Conservation (phyloP, 2,113 vertebrate genomes). For the Ceyx cyanopectus region DNA sequence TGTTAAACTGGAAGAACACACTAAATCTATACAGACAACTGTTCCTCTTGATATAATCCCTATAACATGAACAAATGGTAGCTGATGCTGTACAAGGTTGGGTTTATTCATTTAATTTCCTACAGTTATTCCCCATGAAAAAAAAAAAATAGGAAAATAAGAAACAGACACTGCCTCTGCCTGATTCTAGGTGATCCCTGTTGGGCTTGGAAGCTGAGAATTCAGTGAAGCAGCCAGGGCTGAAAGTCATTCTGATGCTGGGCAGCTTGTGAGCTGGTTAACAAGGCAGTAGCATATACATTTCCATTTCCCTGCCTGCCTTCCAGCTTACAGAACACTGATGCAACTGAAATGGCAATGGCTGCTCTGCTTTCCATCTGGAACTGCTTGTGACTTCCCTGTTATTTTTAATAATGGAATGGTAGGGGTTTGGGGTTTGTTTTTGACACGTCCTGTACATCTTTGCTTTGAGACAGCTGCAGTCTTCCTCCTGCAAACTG, state of each 20-base stretch:
- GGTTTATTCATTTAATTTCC: constrained; percentile 5
- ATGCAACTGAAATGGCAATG: not conserved
- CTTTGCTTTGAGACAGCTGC: constrained; percentile 46
- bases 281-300: not conserved
- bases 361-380: constrained; percentile 41
- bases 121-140: not conserved
- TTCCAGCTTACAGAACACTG: constrained; percentile 11
- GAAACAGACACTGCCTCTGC: not conserved
- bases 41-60: not conserved
- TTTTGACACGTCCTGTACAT: constrained; percentile 1
- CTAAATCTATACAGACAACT: constrained; percentile 6
- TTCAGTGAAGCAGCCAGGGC: not conserved
- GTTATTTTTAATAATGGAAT: constrained; percentile 45
- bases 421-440: not conserved
- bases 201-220: not conserved
- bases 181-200: not conserved
- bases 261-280: constrained; percentile 15
- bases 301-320: not conserved
- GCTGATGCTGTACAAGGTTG: not conserved
- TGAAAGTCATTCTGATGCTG: constrained; percentile 19
- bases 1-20: constrained; percentile 24
- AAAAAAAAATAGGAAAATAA: not conserved
- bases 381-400: constrained; percentile 33
- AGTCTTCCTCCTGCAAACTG: constrained; percentile 12
- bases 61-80: not conserved